phyloP scores from a whole-genome alignment of 2,888 invertebrate genomes.

The Nineta flava region DNA sequence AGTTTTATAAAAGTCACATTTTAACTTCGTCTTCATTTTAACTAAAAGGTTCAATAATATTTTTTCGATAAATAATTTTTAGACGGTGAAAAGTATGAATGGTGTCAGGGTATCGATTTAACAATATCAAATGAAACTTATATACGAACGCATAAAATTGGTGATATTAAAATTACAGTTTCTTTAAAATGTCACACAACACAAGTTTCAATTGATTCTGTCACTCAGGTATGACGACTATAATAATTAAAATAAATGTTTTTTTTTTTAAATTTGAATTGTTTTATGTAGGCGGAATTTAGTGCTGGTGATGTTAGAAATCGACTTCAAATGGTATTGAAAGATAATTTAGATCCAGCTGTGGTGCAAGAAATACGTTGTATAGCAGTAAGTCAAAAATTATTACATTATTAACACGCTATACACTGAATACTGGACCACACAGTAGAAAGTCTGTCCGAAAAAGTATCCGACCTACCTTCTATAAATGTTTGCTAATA shows the following conservation, averaged over 20 bases:
- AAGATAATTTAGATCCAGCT: constrained; percentile 8
- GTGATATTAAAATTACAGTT: constrained; percentile 38
- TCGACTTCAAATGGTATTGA: constrained; percentile 31
- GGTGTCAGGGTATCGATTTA: constrained; percentile 34
- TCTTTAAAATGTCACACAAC: constrained; percentile 33
- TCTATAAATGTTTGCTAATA: too few relatives aligned
- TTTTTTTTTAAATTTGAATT: constrained; percentile 1
- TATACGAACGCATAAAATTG: constrained; percentile 38
- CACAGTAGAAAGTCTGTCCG: neutral
- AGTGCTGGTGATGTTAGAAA: constrained; percentile 67
- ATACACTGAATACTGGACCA: too few relatives aligned
- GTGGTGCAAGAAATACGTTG: neutral
- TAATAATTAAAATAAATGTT: constrained; percentile 2
- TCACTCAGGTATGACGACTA: constrained; percentile 37
- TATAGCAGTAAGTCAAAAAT: neutral
- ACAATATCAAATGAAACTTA: constrained; percentile 36
- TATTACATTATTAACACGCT: too few relatives aligned
- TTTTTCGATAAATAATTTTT: too few relatives aligned
- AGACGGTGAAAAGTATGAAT: constrained; percentile 18
- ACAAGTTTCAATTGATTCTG: constrained; percentile 34
- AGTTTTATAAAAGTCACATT: neutral
- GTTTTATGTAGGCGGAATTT: constrained; percentile 42
- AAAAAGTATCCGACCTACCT: too few relatives aligned
- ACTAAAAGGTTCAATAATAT: too few relatives aligned
- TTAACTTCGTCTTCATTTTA: too few relatives aligned